A percentile compares a stretch with the other conserved stretches of the same genome.
Conservation (phyloP, 2,888 invertebrate genomes). For the Parnassius mnemosyne region DNA sequence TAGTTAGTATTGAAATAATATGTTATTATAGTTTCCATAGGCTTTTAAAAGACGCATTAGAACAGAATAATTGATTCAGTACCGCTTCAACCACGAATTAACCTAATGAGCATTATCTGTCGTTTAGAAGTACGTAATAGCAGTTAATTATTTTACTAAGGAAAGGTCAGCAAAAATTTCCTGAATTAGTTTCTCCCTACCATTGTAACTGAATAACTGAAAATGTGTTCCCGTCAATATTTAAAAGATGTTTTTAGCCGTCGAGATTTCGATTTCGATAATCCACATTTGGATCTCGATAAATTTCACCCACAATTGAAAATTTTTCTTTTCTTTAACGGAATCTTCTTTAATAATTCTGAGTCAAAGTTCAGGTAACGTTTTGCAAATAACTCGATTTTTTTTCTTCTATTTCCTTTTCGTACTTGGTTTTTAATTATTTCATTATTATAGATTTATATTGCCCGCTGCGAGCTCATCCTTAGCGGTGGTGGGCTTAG, state of each 20-base stretch:
- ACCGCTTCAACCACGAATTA: not conserved
- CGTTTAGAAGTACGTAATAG: not conserved
- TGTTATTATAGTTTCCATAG: no score
- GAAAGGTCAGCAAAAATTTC: not conserved
- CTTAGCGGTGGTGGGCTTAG: conserved; percentile 34
- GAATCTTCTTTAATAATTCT: conserved; percentile 41
- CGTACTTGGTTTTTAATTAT: no score
- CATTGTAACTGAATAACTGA: not conserved
- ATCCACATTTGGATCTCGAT: conserved; percentile 42
- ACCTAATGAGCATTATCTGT: not conserved
- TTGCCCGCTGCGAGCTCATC: conserved; percentile 41
- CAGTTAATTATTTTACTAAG: conserved; percentile 7
- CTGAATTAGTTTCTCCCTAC: not conserved
- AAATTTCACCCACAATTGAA: conserved; percentile 58
- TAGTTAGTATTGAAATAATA: no score
- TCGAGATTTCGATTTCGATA: conserved; percentile 44
- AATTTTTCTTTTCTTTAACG: conserved; percentile 44
- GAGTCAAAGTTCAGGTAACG: conserved; percentile 49
- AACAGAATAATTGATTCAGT: conserved; percentile 5
- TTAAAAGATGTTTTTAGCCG: conserved; percentile 43
- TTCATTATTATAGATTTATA: conserved; percentile 37
- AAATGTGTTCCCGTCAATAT: conserved; percentile 33
- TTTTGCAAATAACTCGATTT: not conserved
- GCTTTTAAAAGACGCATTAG: not conserved
- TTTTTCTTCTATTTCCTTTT: no score